Evolutionary conservation across 2,797 vertebrate species (phyloP).

Genomic region (Sebastes reedi): DNA sequence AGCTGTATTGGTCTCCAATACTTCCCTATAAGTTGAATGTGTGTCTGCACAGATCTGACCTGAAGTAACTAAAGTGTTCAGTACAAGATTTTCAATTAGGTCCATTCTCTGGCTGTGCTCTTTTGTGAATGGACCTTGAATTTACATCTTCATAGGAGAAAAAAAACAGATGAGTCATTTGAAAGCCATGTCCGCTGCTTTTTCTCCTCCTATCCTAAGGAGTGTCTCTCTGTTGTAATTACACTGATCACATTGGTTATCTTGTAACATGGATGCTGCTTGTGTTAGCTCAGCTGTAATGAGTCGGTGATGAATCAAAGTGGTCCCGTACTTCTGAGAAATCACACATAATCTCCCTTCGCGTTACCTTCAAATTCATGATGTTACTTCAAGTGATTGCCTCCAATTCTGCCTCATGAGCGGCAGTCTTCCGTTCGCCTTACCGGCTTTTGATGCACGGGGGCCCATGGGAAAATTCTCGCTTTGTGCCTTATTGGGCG

Average conservation of each 20-base stretch:
- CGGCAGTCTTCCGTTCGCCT: conserved; percentile 25
- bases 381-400: conserved; percentile 40
- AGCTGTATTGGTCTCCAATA: neutral
- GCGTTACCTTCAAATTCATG: conserved; percentile 26
- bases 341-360: conserved; percentile 1
- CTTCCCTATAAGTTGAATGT: neutral
- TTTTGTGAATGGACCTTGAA: conserved; percentile 24
- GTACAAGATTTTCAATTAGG: neutral
- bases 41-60: neutral
- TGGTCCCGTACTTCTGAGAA: conserved; percentile 21
- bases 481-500: conserved; percentile 58
- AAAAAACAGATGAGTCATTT: conserved; percentile 32
- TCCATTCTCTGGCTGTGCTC: neutral
- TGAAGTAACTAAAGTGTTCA: neutral
- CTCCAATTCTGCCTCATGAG: conserved; percentile 10
- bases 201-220: neutral
- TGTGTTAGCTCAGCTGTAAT: conserved; percentile 50
- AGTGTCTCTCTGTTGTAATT: conserved; percentile 18
- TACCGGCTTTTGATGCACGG: conserved; percentile 43
- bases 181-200: conserved; percentile 12
- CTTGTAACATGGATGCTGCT: conserved; percentile 15
- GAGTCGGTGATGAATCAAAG: conserved; percentile 45
- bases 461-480: conserved; percentile 63
- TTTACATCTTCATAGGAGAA: neutral
- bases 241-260: conserved; percentile 19